phyloP scores from a whole-genome alignment of 2,888 invertebrate genomes.

The Drosophila cracens region DNA sequence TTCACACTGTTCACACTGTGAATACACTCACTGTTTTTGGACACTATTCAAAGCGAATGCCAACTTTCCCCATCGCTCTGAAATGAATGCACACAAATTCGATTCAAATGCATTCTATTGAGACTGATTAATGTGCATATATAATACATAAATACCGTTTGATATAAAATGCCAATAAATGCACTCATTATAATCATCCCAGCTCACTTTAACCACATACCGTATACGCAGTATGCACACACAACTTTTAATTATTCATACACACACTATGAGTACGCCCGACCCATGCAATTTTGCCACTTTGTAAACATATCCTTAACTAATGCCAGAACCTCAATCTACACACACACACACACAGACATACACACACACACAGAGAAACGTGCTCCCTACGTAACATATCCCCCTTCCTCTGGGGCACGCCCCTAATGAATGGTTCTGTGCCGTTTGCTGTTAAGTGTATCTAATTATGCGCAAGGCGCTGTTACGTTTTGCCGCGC shows the following conservation, averaged over 20 bases:
- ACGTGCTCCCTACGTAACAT: not conserved
- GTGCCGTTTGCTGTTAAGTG: constrained; percentile 68
- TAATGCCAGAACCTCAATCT: constrained; percentile 19
- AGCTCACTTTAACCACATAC: not conserved
- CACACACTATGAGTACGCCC: not conserved
- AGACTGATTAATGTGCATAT: constrained; percentile 22
- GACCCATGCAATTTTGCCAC: constrained; percentile 31
- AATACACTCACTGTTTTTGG: constrained; percentile 5
- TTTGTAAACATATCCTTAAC: constrained; percentile 59
- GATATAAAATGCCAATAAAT: constrained; percentile 29
- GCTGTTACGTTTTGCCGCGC: constrained; percentile 56
- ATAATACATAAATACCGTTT: constrained; percentile 1
- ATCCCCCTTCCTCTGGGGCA: constrained; percentile 25
- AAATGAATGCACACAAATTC: not conserved
- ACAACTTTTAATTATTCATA: constrained; percentile 18
- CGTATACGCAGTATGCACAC: constrained; percentile 9
- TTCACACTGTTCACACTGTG: not conserved
- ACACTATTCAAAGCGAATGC: not conserved
- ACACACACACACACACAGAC: not conserved
- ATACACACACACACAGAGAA: not conserved
- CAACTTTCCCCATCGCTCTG: not conserved
- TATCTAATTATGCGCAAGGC: constrained; percentile 76
- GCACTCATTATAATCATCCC: constrained; percentile 32
- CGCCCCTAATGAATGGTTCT: constrained; percentile 71
- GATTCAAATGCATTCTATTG: constrained; percentile 6